Conservation (phyloP, 2,113 vertebrate species). For the Sprattus sprattus region DNA sequence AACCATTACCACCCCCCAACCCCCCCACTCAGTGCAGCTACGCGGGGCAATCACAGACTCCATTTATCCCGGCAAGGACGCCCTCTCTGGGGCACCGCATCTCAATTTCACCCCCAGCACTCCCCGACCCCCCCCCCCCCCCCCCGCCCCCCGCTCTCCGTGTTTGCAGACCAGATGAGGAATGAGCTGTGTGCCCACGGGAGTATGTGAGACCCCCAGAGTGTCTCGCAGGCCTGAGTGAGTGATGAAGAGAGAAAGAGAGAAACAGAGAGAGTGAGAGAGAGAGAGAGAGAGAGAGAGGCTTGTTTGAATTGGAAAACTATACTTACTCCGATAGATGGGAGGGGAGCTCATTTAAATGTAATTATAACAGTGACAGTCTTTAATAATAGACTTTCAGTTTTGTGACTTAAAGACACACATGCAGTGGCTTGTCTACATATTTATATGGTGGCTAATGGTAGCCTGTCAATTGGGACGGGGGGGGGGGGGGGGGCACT, state of each 20-base stretch:
- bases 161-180: not conserved
- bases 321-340: not conserved
- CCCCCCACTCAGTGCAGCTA: not conserved
- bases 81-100: constrained; percentile 1
- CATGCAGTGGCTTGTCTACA: not conserved
- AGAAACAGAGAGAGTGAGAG: not conserved
- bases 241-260: not conserved
- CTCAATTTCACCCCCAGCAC: constrained; percentile 1
- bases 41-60: not conserved
- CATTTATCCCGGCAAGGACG: constrained; percentile 10
- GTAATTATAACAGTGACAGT: not conserved
- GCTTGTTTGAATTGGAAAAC: not conserved
- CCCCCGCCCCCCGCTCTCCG: not conserved
- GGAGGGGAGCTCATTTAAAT: not conserved
- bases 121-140: not conserved
- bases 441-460: not conserved
- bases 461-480: not conserved
- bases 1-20: not conserved
- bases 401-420: constrained; percentile 3
- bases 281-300: not conserved
- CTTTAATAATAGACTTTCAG: constrained; percentile 7
- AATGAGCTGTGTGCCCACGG: not conserved
- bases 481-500: not conserved
- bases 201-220: not conserved
- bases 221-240: not conserved